Base-by-base conservation (phyloP, 1,140 invertebrate species). In the Drosophila nigromelanica region DNA sequence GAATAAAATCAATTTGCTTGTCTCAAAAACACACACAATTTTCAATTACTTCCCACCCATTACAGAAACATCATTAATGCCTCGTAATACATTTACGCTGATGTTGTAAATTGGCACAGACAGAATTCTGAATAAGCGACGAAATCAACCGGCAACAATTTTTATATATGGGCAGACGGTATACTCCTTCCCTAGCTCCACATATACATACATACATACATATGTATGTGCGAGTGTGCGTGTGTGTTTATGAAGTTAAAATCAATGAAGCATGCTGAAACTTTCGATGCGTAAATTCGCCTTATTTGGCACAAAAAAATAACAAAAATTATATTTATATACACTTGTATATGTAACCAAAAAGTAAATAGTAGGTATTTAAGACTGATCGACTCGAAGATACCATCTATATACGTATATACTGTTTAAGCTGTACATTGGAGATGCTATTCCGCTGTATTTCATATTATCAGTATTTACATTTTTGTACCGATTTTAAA, bases 261-360 rank as follows among this genome's bases (percentile, higher is more conserved):
- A 48, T 89, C 82, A 89, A 79, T 83, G 82, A 87, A 89, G 79
- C 83, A 83, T 83, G 85, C 51, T 68, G 73, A 73, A 83, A 73
- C 78, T 79, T 76, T 45, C 78, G 79, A 87, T 76, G 79, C 82
- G 82, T 89, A 45, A 89, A 80, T 71, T 61, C n/a, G 67, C 54
- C 55, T 71, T 75, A 59, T 59, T 71, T 59, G 40, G 18, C 70
- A 59, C 39, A 52, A 30, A 40, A 58, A 43, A 74, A 72, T 52
- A 62, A 55, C 59, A 73, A 80, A 78, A 55, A 78, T 60, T 76
- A 54, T 68, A 79, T 67, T 37, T 59, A 70, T 70, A 74, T 70
- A 52, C 62, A 24, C n/a, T 33, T 56, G 15, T 43, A 50, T 50
- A 11, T 33, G 7, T 10, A 30, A 50, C n/a, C 21, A 33, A 30